A percentile compares a stretch with the other conserved stretches of the same genome.
Evolutionary conservation across 2,797 vertebrate species (phyloP).

Genomic region (Xiphophorus birchmanni): DNA sequence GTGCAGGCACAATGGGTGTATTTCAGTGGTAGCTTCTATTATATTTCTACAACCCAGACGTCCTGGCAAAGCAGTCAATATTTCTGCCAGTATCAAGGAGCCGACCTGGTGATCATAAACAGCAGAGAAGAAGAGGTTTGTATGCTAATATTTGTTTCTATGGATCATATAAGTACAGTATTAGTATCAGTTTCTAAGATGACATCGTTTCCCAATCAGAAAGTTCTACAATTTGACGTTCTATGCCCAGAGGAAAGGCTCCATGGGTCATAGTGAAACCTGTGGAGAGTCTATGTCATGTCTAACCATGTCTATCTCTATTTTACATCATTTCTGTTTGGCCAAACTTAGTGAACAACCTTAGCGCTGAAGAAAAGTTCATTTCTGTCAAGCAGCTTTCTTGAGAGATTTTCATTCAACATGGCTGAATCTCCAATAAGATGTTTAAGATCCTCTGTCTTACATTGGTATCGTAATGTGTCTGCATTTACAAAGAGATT

Average conservation of each 20-base stretch:
- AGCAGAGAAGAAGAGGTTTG: slow-evolving; percentile 12
- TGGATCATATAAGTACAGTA: background rate
- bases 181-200: background rate
- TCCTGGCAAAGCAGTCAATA: slow-evolving; percentile 21
- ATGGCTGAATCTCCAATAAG: too few relatives aligned
- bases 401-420: too few relatives aligned
- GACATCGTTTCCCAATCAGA: background rate
- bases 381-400: too few relatives aligned
- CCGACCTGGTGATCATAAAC: slow-evolving; percentile 36
- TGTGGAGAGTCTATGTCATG: background rate
- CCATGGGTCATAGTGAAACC: background rate
- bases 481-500: too few relatives aligned
- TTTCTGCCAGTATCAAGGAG: slow-evolving; percentile 20
- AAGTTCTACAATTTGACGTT: background rate
- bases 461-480: too few relatives aligned
- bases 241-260: background rate
- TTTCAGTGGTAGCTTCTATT: slow-evolving; percentile 8
- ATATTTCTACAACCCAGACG: background rate
- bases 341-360: too few relatives aligned
- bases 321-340: too few relatives aligned
- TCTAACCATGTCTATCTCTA: background rate
- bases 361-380: too few relatives aligned
- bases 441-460: too few relatives aligned
- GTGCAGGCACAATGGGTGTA: slow-evolving; percentile 3
- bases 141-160: background rate